Evolutionary conservation across 23 tunicate species (phyloP).

Genomic region (Ciona savignyi): DNA sequence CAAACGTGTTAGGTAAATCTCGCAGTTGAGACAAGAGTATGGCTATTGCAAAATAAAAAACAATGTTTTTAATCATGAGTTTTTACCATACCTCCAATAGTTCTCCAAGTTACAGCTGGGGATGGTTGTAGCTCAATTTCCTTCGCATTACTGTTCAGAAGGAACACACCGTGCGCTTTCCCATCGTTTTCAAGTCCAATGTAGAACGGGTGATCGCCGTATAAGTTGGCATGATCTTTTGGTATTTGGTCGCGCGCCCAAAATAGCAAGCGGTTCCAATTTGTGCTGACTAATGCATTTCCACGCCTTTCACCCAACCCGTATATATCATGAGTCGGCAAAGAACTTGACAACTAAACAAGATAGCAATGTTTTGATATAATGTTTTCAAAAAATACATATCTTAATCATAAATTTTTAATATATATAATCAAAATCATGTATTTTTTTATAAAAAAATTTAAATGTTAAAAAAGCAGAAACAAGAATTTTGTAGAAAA

Average conservation of each 20-base stretch:
- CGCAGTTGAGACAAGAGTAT: too few relatives aligned
- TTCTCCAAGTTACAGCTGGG: constrained; percentile 95
- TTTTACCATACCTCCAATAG: constrained; percentile 82
- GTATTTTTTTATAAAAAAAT: too few relatives aligned
- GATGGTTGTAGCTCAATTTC: constrained; percentile 67
- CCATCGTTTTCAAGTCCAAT: constrained; percentile 76
- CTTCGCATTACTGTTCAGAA: constrained; percentile 91
- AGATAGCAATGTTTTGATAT: too few relatives aligned
- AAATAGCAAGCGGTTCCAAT: constrained; percentile 69
- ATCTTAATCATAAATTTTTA: too few relatives aligned
- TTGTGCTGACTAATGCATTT: constrained; percentile 10
- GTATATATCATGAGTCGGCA: constrained; percentile 62
- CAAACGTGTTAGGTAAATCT: too few relatives aligned
- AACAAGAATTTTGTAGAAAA: too few relatives aligned
- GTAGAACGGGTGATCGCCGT: constrained; percentile 83
- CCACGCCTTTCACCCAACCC: constrained; percentile 92
- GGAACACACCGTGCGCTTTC: constrained; percentile 66
- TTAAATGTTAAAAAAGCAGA: too few relatives aligned
- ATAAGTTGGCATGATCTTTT: constrained; percentile 30
- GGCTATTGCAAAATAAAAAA: too few relatives aligned
- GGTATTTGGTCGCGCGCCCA: constrained; percentile 89
- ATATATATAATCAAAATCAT: too few relatives aligned
- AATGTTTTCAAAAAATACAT: too few relatives aligned
- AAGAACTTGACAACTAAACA: constrained; percentile 51
- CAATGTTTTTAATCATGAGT: too few relatives aligned